Evolutionary conservation across 2,113 vertebrate genomes (phyloP), one percentile per base, ranked within the genome.

Genomic region (Apodemus sylvaticus): DNA sequence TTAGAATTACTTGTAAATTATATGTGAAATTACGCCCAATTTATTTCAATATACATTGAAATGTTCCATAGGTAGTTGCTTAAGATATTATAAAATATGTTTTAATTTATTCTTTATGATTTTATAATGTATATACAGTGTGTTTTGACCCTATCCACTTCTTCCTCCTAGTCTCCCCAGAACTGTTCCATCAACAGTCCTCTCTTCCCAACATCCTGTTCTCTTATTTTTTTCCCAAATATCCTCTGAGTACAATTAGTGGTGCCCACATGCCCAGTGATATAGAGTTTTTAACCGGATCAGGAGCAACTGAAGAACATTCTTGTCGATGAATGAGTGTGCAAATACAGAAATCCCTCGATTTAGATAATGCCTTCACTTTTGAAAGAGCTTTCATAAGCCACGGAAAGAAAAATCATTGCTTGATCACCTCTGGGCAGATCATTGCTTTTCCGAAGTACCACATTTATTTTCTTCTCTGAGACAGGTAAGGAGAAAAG

Each of bases 401-500:
- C 70, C 48, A 13, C 70, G 79, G 79, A 96, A 95, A 58, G 42
- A 92, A 93, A 95, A 95, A 89, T 86, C 24, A 90, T 87, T 92
- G 95, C 96, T 96, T 79, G 88, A 93, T 96, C 36, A 68, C 42
- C 81, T 94, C 71, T 95, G 85, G 71, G 45, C 45, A 93, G 79
- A 60, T 5, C 36, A 68, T 73, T 96, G 60, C 31, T 89, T 96
- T 77, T 92, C n/a, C 81, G 13, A 78, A 76, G 93, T 81, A 92
- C 70, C 31, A 81, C 66, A 94, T 94, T 94, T 97, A 92, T 97
- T 95, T 91, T 94, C 31, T 64, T 85, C 42, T 79, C 79, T 62
- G 20, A 93, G 39, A 73, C 76, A 95, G 45, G 64, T 89, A 66
- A 93, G 45, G 29, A 51, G 85, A 93, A 91, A 76, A 68, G 26